Conservation (phyloP, 2,113 vertebrate genomes). For the Upupa epops region DNA sequence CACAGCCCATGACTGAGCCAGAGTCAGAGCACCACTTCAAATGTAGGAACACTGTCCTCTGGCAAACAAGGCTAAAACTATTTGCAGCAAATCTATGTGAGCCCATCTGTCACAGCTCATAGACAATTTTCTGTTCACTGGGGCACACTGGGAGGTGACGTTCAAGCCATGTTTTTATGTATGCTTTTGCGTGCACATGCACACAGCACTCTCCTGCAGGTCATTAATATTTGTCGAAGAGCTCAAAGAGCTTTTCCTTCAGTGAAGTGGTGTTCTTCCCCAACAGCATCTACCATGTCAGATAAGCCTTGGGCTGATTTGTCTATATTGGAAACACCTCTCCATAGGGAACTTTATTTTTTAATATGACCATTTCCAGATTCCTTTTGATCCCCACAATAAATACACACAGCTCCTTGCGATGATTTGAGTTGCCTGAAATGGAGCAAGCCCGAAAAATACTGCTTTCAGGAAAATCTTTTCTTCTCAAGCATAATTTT, state of each 20-base stretch:
- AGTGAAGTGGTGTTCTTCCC: not conserved
- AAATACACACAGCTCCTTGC: not conserved
- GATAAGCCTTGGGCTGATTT: not conserved
- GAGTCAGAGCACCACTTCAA: not conserved
- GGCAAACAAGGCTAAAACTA: not conserved
- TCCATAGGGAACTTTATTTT: not conserved
- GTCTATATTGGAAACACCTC: not conserved
- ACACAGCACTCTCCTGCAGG: not conserved
- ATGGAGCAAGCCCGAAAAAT: not conserved
- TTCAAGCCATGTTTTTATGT: not conserved
- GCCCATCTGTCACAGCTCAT: not conserved
- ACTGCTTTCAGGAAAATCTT: not conserved
- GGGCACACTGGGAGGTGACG: not conserved
- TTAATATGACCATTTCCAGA: not conserved
- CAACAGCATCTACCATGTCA: not conserved
- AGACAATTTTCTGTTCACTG: not conserved
- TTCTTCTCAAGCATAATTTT: not conserved
- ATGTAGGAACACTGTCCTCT: not conserved
- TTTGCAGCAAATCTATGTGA: not conserved
- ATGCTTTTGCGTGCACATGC: not conserved
- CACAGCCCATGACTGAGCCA: rapidly evolving
- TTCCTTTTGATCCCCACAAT: not conserved
- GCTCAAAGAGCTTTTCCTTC: not conserved
- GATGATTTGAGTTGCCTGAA: not conserved
- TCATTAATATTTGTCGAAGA: not conserved